Evolutionary conservation across 2,888 invertebrate species (phyloP), one percentile per base, ranked within the genome.

Genomic region (Paralinhomoeus sp.): DNA sequence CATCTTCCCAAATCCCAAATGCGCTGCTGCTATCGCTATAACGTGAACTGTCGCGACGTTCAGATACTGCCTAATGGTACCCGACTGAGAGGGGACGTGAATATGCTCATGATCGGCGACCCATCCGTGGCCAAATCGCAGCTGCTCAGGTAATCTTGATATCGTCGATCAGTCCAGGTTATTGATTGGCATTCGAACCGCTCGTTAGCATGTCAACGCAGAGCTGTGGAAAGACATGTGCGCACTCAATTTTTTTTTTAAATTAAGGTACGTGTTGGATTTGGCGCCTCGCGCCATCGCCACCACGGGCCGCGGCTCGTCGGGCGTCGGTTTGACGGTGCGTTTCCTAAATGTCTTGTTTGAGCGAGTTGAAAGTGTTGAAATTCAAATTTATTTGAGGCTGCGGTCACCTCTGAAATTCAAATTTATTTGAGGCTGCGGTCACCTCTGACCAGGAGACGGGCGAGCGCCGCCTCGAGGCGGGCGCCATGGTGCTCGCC

Each of bases 91-190:
- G 89, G 73, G 46, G 78, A 79, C 63, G 81, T 89, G 50, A 91
- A 91, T 65, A 69, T 89, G 35, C 71, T 91, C 35, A 70, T 99
- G 2, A 91, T 99, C 58, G 97, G 97, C 39, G 97, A 97, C 69
- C 97, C 97, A 0, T 91, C 89, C 43, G 93, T 97, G 35, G 97
- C 97, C 1, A 97, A 97, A 68, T 97, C 93, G 0, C 97, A 97
- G 64, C 67, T 69, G 55, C 55, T 69, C 41, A 57, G 68, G 62
- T 66, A 48, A 45, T 49, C 42, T 33, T 36, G 27, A 27, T 27
- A 12, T 9, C 12, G 27, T 27, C 5, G 27, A 20, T n/a, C 7
- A n/a, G 38, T 2, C n/a, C 33, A 44, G 17, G 13, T 37, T 40
- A 21, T 18, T 3, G n/a, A n/a, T n/a, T n/a, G n/a, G n/a, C n/a